Conservation (phyloP, 2,888 invertebrate species). For the Digitonthophagus gazella region DNA sequence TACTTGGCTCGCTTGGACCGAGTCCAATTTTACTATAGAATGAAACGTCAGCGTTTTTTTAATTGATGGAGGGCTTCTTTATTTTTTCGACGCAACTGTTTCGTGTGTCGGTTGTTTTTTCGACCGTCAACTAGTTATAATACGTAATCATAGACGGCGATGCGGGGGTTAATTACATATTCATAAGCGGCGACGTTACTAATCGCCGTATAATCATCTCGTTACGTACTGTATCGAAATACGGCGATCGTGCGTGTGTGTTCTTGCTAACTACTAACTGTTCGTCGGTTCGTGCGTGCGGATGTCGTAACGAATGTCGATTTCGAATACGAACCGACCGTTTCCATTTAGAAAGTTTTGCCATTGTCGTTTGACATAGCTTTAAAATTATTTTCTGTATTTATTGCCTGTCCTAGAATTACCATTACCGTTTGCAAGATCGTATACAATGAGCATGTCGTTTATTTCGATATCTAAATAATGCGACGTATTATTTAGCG, state of each 20-base stretch:
- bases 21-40: background rate
- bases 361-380: background rate
- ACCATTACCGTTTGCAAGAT: too few relatives aligned
- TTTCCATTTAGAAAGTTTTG: background rate
- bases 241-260: background rate
- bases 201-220: conserved; percentile 12
- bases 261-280: background rate
- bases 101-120: background rate
- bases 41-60: background rate
- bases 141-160: background rate
- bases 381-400: background rate
- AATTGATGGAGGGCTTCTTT: background rate
- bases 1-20: background rate
- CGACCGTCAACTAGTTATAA: too few relatives aligned
- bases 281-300: background rate
- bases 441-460: too few relatives aligned
- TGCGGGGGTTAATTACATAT: conserved; percentile 2
- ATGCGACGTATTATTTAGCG: too few relatives aligned
- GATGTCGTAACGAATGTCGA: background rate
- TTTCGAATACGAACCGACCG: background rate
- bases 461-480: too few relatives aligned
- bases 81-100: too few relatives aligned
- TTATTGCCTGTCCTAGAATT: too few relatives aligned
- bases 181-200: conserved; percentile 7
- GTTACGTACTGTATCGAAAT: conserved; percentile 6